Conservation (phyloP, 2,888 invertebrate genomes). For the Chydorus sphaericus region DNA sequence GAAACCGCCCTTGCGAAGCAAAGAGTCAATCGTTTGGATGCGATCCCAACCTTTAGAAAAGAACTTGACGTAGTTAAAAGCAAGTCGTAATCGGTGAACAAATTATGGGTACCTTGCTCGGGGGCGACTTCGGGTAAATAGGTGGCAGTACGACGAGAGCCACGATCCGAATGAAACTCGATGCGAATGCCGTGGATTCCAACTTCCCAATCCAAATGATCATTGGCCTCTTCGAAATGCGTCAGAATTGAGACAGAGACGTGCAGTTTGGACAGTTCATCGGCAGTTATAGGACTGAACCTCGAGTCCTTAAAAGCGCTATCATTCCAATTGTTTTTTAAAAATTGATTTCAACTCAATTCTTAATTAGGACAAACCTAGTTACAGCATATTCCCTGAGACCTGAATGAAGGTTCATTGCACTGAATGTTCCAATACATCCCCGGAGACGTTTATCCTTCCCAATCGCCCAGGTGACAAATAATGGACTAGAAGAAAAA, state of each 20-base stretch:
- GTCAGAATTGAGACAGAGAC: conserved; percentile 92
- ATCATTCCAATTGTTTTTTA: too few species aligned
- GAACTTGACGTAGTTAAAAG: neutral
- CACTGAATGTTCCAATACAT: conserved; percentile 97
- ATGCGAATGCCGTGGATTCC: conserved; percentile 96
- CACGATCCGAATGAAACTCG: conserved; percentile 86
- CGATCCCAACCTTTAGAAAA: conserved; percentile 83
- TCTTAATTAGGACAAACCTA: conserved; percentile 35
- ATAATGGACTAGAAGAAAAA: conserved; percentile 57
- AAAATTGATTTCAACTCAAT: neutral
- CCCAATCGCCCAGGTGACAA: conserved; percentile 99
- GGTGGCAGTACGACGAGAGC: conserved; percentile 89
- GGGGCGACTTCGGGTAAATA: conserved; percentile 95
- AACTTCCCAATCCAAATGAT: conserved; percentile 94
- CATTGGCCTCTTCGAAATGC: conserved; percentile 87
- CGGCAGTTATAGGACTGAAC: conserved; percentile 84
- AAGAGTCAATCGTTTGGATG: conserved; percentile 92
- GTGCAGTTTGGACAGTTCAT: conserved; percentile 81
- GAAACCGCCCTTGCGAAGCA: conserved; percentile 92
- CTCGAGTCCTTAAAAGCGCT: conserved; percentile 96
- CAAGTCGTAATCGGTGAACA: too few species aligned
- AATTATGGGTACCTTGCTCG: conserved; percentile 71
- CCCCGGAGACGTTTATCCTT: conserved; percentile 87
- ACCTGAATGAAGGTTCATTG: conserved; percentile 86
- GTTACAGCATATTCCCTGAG: conserved; percentile 93